A percentile compares a stretch with the other conserved stretches of the same genome.
These are phyloP conservation scores for Drosophila prosaltans DNA, from an alignment of 1,140 invertebrate genomes.

Conservation along the genomic window DNA sequence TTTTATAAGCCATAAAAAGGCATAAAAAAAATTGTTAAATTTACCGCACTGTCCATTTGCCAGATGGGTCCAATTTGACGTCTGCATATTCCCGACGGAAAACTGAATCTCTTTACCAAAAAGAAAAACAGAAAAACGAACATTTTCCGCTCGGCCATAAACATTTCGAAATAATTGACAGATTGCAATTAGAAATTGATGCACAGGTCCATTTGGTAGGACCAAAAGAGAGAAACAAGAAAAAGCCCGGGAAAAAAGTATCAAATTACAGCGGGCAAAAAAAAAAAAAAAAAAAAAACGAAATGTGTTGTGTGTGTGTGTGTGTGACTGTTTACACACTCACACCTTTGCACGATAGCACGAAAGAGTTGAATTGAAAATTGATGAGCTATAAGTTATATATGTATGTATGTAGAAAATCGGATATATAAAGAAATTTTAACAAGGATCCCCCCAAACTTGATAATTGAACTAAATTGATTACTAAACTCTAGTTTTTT, in stretches of 20 bases:
- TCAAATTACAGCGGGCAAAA: slow-evolving; percentile 46
- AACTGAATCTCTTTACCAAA: slow-evolving; percentile 24
- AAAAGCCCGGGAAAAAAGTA: slow-evolving; percentile 49
- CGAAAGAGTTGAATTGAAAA: not conserved
- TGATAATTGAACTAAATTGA: no score
- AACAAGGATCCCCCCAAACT: no score
- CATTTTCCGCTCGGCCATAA: slow-evolving; percentile 33
- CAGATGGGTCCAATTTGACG: slow-evolving; percentile 70
- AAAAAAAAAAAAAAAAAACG: not conserved
- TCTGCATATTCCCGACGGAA: slow-evolving; percentile 42
- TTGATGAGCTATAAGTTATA: not conserved
- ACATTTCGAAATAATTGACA: slow-evolving; percentile 70
- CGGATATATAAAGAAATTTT: no score
- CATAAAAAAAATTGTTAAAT: slow-evolving; percentile 70
- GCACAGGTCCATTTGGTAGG: slow-evolving; percentile 47
- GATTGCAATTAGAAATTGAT: slow-evolving; percentile 78
- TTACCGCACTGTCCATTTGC: slow-evolving; percentile 65
- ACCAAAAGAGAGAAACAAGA: not conserved
- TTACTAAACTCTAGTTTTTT: no score
- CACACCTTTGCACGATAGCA: slow-evolving; percentile 16
- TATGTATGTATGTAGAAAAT: no score
- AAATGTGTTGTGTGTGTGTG: no score
- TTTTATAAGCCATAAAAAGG: slow-evolving; percentile 77
- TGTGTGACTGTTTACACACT: not conserved
- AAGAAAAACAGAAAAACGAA: not conserved